A percentile compares a stretch with the other conserved stretches of the same genome.
Evolutionary conservation across 2,113 vertebrate species (phyloP).

Genomic region (Misgurnus anguillicaudatus): DNA sequence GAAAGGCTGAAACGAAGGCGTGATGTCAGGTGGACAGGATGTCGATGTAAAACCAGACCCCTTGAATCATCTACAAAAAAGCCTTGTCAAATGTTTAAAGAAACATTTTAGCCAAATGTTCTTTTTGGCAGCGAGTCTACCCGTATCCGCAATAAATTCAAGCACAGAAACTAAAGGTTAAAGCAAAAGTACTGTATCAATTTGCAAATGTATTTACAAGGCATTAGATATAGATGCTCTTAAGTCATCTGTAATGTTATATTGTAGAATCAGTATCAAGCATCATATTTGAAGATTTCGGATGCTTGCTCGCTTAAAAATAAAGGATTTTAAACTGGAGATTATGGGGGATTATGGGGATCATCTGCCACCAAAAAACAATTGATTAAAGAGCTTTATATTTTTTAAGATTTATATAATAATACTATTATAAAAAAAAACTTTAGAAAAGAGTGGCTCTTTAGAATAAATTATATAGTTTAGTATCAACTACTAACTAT

Average conservation of each 20-base stretch:
- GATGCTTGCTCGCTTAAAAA: slow-evolving; percentile 8
- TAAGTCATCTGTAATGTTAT: neutral
- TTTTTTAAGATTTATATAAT: too few species aligned
- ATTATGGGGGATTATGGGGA: too few species aligned
- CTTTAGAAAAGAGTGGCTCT: too few species aligned
- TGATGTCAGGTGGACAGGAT: slow-evolving; percentile 1
- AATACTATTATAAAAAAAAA: too few species aligned
- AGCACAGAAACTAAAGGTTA: neutral
- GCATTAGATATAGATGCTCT: neutral
- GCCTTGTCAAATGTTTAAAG: slow-evolving; percentile 24
- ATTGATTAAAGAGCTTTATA: too few species aligned
- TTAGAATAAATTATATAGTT: too few species aligned
- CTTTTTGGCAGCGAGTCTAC: neutral
- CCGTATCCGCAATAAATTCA: neutral
- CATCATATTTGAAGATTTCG: neutral
- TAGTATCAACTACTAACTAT: too few species aligned
- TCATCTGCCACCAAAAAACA: too few species aligned
- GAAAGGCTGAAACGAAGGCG: slow-evolving; percentile 13
- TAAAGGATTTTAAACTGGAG: neutral
- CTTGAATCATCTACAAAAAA: slow-evolving; percentile 17
- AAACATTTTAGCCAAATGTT: slow-evolving; percentile 20
- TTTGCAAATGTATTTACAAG: neutral
- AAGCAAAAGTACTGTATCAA: neutral
- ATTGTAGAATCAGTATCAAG: neutral
- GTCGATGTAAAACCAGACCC: neutral